phyloP scores from a whole-genome alignment of 2,797 vertebrate species.

The Harpagifer antarcticus region DNA sequence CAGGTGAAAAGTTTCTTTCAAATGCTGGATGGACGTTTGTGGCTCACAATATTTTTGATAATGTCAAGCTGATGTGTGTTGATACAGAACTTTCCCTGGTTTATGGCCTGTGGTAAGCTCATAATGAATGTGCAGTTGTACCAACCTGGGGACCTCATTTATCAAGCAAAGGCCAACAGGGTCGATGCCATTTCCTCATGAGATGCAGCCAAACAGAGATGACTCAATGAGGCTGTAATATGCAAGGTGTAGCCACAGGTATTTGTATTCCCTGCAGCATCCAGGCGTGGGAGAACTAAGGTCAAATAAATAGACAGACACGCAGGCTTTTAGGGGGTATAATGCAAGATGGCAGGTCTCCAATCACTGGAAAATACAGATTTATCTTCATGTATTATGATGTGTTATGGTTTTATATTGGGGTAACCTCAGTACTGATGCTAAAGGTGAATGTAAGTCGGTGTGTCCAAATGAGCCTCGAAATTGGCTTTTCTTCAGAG shows the following conservation, averaged over 20 bases:
- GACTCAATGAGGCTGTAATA: constrained; percentile 62
- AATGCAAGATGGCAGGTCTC: constrained; percentile 53
- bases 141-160: constrained; percentile 74
- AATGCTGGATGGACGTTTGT: constrained; percentile 6
- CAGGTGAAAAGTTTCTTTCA: neutral
- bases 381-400: constrained; percentile 53
- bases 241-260: constrained; percentile 34
- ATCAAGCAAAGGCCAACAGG: constrained; percentile 77
- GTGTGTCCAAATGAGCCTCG: constrained; percentile 33
- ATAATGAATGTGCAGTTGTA: constrained; percentile 72
- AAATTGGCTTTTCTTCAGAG: constrained; percentile 21
- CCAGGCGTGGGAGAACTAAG: constrained; percentile 22
- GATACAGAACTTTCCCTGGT: constrained; percentile 33
- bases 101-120: constrained; percentile 55
- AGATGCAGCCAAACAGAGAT: constrained; percentile 61
- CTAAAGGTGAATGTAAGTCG: constrained; percentile 8
- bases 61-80: constrained; percentile 38
- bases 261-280: constrained; percentile 39
- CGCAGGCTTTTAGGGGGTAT: constrained; percentile 37
- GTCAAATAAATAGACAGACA: constrained; percentile 52
- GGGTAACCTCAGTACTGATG: constrained; percentile 31
- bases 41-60: constrained; percentile 24
- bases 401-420: constrained; percentile 31
- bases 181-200: constrained; percentile 71
- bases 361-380: constrained; percentile 51